phyloP scores from a whole-genome alignment of 2,113 vertebrate species.

The Chloebia gouldiae region DNA sequence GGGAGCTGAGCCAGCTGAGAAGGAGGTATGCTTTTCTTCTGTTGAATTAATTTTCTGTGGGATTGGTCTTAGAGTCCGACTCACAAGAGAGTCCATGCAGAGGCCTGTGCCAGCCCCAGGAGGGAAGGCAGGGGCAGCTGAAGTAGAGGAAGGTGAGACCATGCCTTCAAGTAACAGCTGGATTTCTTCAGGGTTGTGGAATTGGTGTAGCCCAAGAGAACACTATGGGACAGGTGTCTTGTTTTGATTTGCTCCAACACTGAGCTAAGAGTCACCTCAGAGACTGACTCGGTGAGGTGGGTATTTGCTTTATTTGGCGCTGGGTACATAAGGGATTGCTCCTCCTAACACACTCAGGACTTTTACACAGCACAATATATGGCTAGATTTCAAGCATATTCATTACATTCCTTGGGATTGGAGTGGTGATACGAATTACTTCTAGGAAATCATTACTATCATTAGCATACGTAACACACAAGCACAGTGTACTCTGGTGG shows the following conservation, averaged over 20 bases:
- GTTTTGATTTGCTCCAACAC: background rate
- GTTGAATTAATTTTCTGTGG: background rate
- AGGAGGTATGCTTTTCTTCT: background rate
- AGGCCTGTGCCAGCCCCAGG: background rate
- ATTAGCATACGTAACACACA: background rate
- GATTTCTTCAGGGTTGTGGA: background rate
- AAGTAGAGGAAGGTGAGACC: background rate
- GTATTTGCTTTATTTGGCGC: background rate
- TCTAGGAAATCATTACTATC: background rate
- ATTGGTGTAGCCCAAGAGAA: background rate
- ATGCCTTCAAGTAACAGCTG: background rate
- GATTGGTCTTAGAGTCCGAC: background rate
- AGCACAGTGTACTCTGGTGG: too few relatives aligned
- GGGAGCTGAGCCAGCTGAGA: background rate
- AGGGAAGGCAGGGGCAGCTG: background rate
- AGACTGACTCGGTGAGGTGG: background rate
- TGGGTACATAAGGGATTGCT: rapidly evolving
- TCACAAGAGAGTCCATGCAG: background rate
- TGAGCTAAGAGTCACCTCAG: background rate
- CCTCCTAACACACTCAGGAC: background rate
- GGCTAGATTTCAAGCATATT: background rate
- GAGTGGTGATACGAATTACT: background rate
- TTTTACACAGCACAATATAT: background rate
- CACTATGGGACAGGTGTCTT: background rate
- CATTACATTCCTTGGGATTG: background rate